A percentile compares a stretch with the other conserved stretches of the same genome.
Evolutionary conservation across 2,113 vertebrate species (phyloP).

Genomic region (Circaetus cinerascens): DNA sequence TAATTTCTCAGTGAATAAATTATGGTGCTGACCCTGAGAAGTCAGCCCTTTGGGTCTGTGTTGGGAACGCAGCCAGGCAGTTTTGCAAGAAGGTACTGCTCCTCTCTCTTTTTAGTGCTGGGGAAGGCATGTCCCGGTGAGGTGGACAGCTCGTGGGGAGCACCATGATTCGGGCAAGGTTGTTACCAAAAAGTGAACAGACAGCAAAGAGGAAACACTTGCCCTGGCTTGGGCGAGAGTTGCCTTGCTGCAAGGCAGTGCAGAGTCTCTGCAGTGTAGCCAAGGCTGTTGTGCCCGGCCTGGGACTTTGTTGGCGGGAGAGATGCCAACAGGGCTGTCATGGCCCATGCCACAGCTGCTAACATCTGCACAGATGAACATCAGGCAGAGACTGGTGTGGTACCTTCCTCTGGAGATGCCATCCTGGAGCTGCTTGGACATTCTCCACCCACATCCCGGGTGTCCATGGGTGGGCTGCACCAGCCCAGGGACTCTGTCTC

Average conservation of each 20-base stretch:
- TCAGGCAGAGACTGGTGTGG: background rate
- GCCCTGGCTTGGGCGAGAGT: background rate
- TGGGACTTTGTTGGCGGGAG: background rate
- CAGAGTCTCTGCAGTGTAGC: background rate
- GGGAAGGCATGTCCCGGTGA: background rate
- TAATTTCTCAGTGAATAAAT: background rate
- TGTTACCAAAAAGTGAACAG: background rate
- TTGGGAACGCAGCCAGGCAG: accelerated
- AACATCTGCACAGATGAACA: background rate
- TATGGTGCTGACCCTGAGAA: background rate
- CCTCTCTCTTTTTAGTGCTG: background rate
- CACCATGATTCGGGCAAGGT: accelerated
- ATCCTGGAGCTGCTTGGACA: background rate
- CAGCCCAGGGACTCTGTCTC: background rate
- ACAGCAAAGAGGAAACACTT: background rate
- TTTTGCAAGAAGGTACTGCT: background rate
- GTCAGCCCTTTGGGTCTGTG: background rate
- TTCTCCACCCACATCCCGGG: accelerated
- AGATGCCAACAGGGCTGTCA: background rate
- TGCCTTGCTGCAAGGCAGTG: background rate
- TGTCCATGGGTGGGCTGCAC: background rate
- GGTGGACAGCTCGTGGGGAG: background rate
- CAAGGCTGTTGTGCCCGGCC: background rate
- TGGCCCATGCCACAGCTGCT: background rate
- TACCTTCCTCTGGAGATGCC: background rate